Evolutionary conservation across 2,797 vertebrate species (phyloP), one percentile per base, ranked within the genome.

Genomic region (Sebastes hopkinsi): DNA sequence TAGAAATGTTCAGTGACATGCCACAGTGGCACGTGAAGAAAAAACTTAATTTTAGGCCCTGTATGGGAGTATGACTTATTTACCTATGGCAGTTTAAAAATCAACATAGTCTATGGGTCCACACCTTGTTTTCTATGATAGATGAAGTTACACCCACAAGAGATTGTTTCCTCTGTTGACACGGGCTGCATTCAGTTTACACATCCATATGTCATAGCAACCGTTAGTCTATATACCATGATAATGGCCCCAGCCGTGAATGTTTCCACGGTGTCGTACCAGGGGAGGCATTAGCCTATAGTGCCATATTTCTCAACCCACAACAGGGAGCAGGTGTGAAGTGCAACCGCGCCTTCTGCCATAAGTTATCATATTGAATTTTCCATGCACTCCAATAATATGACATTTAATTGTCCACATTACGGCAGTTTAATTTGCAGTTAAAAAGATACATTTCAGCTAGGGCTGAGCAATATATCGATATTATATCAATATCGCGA

Each of bases 231-330:
- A 4, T 30, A 3, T 27, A 67, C 1, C 8, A 10, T 10, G 13
- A 8, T 12, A 60, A 66, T 52, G 50, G 4, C 22, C 58, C 5
- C 11, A 2, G 7, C 36, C 9, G 36, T 42, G 9, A 13, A 13
- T 27, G 79, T 83, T 81, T 65, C 52, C 36, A 42, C 25, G 59
- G 66, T 46, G 36, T 42, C 56, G 60, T 9, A n/a, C 50, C 78
- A 61, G 50, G 54, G 27, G 72, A 72, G 58, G 29, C 30, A 11
- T 74, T 36, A 23, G 6, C 54, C 65, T 32, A 7, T 12, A 56
- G 83, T 78, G 54, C 88, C 79, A 27, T 1, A 4, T 87, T 82
- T 81, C 77, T 75, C 36, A 32, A 22, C 27, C 25, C 4, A n/a
- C 34, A 65, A 25, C 32, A 10, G 60, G 72, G 62, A 46, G 29